A percentile compares a stretch with the other conserved stretches of the same genome.
Conservation (phyloP, 1,140 invertebrate species). For the Zaprionus ornatus region DNA sequence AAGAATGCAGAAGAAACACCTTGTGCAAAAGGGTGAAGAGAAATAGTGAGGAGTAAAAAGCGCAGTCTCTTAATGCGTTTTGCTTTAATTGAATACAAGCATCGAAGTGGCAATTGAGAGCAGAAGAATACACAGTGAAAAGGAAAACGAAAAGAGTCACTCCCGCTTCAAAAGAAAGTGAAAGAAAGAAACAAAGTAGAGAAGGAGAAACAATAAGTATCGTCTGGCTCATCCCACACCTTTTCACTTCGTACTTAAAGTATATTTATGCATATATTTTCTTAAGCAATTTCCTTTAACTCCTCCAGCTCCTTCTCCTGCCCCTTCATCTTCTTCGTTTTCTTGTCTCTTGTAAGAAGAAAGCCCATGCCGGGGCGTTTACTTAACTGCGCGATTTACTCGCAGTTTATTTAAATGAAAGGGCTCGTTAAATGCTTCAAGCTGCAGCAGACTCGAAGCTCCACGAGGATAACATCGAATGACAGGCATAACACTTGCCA, state of each 20-base stretch:
- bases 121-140: neutral
- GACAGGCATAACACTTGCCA: slow-evolving; percentile 34
- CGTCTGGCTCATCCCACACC: neutral
- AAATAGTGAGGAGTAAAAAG: neutral
- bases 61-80: neutral
- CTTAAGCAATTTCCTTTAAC: neutral
- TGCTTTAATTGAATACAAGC: neutral
- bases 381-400: slow-evolving; percentile 6
- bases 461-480: slow-evolving; percentile 34
- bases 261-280: slow-evolving; percentile 9
- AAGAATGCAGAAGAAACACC: neutral
- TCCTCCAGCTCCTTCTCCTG: neutral
- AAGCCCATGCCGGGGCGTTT: neutral
- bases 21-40: neutral
- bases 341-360: neutral
- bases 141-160: neutral
- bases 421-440: slow-evolving; percentile 10
- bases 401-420: slow-evolving; percentile 19
- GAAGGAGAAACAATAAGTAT: neutral
- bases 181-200: neutral
- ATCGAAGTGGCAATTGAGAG: neutral
- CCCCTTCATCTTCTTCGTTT: neutral
- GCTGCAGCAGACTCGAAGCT: slow-evolving; percentile 27
- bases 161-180: neutral
- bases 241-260: neutral